phyloP scores from a whole-genome alignment of 2,797 vertebrate genomes.

The Enteromius thamalakanensis region DNA sequence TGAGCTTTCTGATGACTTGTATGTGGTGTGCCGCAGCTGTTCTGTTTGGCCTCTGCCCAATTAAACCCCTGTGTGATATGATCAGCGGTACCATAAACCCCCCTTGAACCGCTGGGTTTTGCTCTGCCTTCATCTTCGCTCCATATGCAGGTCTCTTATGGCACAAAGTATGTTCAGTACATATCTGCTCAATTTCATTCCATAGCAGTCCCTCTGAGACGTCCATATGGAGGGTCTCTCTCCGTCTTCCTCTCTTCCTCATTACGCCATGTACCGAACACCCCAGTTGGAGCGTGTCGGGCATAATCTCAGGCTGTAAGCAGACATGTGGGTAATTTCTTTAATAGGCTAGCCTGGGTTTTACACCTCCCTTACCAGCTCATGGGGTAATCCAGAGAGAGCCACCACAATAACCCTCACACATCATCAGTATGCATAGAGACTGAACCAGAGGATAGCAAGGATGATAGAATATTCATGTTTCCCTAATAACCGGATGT shows the following conservation, averaged over 20 bases:
- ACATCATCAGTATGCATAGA: slow-evolving; percentile 37
- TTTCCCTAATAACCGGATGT: slow-evolving; percentile 20
- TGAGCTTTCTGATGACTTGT: slow-evolving; percentile 29
- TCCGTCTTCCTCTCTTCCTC: slow-evolving; percentile 1
- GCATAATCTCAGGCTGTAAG: slow-evolving; percentile 43
- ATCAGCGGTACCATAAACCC: slow-evolving; percentile 18
- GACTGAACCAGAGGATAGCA: slow-evolving; percentile 8
- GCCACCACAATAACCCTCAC: slow-evolving; percentile 12
- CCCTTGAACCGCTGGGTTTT: slow-evolving; percentile 26
- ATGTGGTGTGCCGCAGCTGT: slow-evolving; percentile 25
- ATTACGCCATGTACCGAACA: slow-evolving; percentile 41
- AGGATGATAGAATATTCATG: slow-evolving; percentile 35
- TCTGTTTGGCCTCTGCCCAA: slow-evolving; percentile 28
- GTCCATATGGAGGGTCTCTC: slow-evolving; percentile 42
- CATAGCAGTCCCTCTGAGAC: slow-evolving; percentile 35
- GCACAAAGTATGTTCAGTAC: not conserved
- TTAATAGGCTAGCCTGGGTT: slow-evolving; percentile 50
- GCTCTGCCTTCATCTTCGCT: slow-evolving; percentile 17
- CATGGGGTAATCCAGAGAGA: slow-evolving; percentile 21
- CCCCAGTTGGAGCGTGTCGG: slow-evolving; percentile 43
- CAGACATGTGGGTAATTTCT: slow-evolving; percentile 55
- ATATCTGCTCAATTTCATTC: slow-evolving; percentile 34
- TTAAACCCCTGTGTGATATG: slow-evolving; percentile 42
- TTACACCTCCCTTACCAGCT: slow-evolving; percentile 2
- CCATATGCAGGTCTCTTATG: slow-evolving; percentile 23